Percentiles rank a stretch among this genome's conserved stretches.
Evolutionary conservation across 2,888 invertebrate genomes (phyloP).

Genomic region (Rhodophaea formosa): DNA sequence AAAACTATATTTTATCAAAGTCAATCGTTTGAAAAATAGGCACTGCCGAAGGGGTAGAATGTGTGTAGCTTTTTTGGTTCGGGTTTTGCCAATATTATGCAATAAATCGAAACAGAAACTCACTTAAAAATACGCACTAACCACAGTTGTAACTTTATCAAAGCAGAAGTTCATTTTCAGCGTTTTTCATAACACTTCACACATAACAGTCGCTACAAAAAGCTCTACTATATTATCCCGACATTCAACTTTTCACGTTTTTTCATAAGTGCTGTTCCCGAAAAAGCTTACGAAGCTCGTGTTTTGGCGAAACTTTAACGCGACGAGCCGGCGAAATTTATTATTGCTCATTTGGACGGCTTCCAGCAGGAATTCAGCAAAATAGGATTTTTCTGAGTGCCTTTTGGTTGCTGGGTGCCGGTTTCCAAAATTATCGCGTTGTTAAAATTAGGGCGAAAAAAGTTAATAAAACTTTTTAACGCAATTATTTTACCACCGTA

Average conservation of each 20-base stretch:
- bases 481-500: too few relatives aligned
- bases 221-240: neutral
- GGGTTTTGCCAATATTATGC: too few relatives aligned
- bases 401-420: neutral
- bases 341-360: constrained; percentile 17
- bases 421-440: neutral
- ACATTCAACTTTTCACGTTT: constrained; percentile 7
- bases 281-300: constrained; percentile 7
- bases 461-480: too few relatives aligned
- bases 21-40: too few relatives aligned
- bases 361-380: constrained; percentile 10
- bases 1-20: too few relatives aligned
- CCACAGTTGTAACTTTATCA: too few relatives aligned
- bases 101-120: too few relatives aligned
- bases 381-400: constrained; percentile 10
- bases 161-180: too few relatives aligned
- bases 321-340: constrained; percentile 15
- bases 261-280: constrained; percentile 10
- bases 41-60: too few relatives aligned
- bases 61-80: too few relatives aligned
- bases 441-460: too few relatives aligned
- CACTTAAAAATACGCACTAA: too few relatives aligned
- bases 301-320: constrained; percentile 11
- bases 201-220: neutral
- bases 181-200: neutral